A percentile compares a stretch with the other conserved stretches of the same genome.
phyloP scores from a whole-genome alignment of 2,888 invertebrate species.

The Pristionchus fissidentatus region DNA sequence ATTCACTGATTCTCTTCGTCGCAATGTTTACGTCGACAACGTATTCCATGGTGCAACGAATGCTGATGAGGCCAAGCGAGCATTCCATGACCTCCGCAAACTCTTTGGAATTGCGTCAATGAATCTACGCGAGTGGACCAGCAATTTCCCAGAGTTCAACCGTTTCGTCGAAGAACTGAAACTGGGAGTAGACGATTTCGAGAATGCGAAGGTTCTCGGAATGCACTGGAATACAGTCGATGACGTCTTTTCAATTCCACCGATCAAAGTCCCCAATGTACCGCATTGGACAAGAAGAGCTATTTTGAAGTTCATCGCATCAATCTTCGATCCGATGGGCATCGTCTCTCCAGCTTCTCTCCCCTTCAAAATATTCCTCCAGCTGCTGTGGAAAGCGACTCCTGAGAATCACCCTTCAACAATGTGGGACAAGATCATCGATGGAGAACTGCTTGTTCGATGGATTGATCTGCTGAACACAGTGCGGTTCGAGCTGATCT shows the following conservation, averaged over 20 bases:
- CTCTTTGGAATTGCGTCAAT: neutral
- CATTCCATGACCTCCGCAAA: neutral
- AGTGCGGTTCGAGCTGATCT: neutral
- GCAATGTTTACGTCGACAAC: slow-evolving; percentile 51
- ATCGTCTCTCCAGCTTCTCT: neutral
- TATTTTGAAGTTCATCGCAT: neutral
- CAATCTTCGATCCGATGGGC: neutral
- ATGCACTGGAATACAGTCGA: no score
- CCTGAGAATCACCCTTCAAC: no score
- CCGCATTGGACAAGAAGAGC: no score
- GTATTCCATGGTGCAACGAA: slow-evolving; percentile 35
- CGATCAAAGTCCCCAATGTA: no score
- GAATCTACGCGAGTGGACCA: slow-evolving; percentile 49
- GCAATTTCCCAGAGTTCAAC: slow-evolving; percentile 30
- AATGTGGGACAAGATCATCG: no score
- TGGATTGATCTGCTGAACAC: neutral
- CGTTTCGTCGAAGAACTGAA: neutral
- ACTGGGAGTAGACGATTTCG: neutral
- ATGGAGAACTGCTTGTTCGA: neutral
- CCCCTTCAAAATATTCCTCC: neutral
- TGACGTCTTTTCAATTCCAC: neutral
- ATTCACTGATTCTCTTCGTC: neutral
- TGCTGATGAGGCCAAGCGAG: neutral
- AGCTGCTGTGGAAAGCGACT: no score
- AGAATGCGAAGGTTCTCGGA: neutral